These are phyloP conservation scores for Fukomys damarensis DNA, from an alignment of 2,113 vertebrate species.

Conservation along the genomic window DNA sequence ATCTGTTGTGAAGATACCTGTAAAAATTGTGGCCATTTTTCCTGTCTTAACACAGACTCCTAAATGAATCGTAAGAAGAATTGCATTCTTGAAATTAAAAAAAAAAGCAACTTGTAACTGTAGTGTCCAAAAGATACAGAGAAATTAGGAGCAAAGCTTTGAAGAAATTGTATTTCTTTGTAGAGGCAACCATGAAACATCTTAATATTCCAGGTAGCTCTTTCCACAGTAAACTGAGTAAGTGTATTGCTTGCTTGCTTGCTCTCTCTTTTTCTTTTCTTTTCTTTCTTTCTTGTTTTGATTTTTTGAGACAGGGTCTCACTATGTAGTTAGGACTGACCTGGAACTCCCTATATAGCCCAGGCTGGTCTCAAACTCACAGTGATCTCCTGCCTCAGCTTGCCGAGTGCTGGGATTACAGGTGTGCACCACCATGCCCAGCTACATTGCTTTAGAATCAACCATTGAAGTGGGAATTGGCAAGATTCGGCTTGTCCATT, in stretches of 20 bases:
- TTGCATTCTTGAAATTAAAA: constrained; percentile 15
- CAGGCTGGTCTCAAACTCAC: too few relatives aligned
- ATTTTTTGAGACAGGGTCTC: too few relatives aligned
- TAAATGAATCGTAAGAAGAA: background rate
- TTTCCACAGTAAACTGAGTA: background rate
- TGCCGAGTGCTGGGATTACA: too few relatives aligned
- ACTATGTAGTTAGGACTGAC: too few relatives aligned
- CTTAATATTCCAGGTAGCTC: background rate
- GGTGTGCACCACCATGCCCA: too few relatives aligned
- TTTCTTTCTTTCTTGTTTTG: too few relatives aligned
- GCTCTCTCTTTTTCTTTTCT: too few relatives aligned
- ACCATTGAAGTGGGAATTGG: background rate
- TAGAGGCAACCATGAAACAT: background rate
- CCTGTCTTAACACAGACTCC: background rate
- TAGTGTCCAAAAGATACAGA: background rate
- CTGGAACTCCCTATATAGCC: too few relatives aligned
- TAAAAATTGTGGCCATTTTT: background rate
- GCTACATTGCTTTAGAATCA: background rate
- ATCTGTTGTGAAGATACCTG: background rate
- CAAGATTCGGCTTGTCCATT: background rate
- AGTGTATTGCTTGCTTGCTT: background rate
- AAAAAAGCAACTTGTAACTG: background rate
- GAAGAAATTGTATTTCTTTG: background rate
- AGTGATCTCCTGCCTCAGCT: too few relatives aligned
- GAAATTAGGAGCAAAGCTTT: background rate